Base-by-base conservation (phyloP, 2,888 invertebrate genomes). In the Actias luna region DNA sequence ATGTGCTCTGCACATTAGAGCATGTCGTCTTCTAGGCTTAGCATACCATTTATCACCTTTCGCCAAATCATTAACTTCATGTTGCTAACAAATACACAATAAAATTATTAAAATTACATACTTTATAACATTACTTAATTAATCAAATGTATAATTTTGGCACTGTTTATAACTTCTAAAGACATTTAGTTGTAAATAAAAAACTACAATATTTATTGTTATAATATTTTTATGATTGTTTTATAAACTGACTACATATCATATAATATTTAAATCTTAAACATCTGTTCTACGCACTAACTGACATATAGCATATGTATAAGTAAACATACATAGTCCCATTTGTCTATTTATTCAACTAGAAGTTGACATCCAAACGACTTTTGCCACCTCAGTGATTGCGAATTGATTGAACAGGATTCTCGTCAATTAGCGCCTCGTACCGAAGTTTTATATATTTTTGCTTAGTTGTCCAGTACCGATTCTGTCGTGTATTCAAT, bases 331-430 rank as follows among this genome's bases (percentile, higher is more conserved):
- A 50, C 14, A 39, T 31, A 55, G 67, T 63, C 60, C 60, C 64
- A 58, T 69, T 55, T 69, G 62, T 63, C 63, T 57, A 67, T 50
- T 50, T 50, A 12, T 25, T 12, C 46, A 50, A 50, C 46, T 50
- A 25, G 59, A 46, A 68, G 71, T 74, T 79, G 80, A 80, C 80
- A 72, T 79, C 73, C 66, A 79, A 75, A 78, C 67, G 78, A 72
- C 77, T 76, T 73, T 75, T 71, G 71, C 69, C 74, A 74, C 76
- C 73, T 77, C 67, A 67, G 69, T 72, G 64, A 70, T 67, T 72
- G 80, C 75, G 73, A 82, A 79, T 79, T 78, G 77, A 78, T 72
- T 73, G 71, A 79, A 77, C 78, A 80, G 74, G 77, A 78, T 78
- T 77, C 70, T 78, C 65, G 59, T 74, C 74, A 82, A 84, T 84